Conservation (phyloP, 2,888 invertebrate genomes). For the Brachypterus glaber region DNA sequence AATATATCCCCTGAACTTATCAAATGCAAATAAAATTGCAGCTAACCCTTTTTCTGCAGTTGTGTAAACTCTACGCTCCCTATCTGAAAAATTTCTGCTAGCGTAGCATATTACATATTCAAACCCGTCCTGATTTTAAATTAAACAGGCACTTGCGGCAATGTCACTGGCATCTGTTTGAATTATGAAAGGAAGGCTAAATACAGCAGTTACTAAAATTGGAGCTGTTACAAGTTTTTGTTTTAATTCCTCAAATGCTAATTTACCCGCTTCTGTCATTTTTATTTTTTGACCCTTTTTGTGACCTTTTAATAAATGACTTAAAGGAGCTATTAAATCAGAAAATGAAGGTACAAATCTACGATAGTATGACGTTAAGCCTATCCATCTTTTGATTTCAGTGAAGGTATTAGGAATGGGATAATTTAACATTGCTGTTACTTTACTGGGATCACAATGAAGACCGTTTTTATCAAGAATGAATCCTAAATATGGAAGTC, state of each 20-base stretch:
- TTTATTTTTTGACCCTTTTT: conserved; percentile 11
- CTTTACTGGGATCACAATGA: too few relatives aligned
- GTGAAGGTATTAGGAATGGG: conserved; percentile 20
- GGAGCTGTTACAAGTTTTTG: conserved; percentile 12
- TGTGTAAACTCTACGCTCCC: conserved; percentile 13
- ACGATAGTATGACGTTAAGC: conserved; percentile 19
- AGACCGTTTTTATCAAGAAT: conserved; percentile 20
- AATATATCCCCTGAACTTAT: neutral
- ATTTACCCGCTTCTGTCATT: conserved; percentile 9
- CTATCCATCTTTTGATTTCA: conserved; percentile 24
- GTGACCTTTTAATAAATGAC: conserved; percentile 4
- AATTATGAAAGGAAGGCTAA: conserved; percentile 17
- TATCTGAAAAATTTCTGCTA: conserved; percentile 12
- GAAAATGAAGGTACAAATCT: conserved; percentile 11
- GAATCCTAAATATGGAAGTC: conserved; percentile 21
- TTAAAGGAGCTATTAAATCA: conserved; percentile 6
- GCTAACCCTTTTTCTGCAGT: conserved; percentile 25
- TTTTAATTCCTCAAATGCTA: conserved; percentile 14
- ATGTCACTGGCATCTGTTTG: conserved; percentile 24
- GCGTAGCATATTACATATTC: conserved; percentile 15
- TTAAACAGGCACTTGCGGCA: conserved; percentile 26
- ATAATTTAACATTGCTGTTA: too few relatives aligned
- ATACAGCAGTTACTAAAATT: conserved; percentile 20
- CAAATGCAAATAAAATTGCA: conserved; percentile 16
- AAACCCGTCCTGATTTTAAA: conserved; percentile 14